Evolutionary conservation across 2,888 invertebrate species (phyloP), one percentile per base, ranked within the genome.

Genomic region (Coelinius sp.): DNA sequence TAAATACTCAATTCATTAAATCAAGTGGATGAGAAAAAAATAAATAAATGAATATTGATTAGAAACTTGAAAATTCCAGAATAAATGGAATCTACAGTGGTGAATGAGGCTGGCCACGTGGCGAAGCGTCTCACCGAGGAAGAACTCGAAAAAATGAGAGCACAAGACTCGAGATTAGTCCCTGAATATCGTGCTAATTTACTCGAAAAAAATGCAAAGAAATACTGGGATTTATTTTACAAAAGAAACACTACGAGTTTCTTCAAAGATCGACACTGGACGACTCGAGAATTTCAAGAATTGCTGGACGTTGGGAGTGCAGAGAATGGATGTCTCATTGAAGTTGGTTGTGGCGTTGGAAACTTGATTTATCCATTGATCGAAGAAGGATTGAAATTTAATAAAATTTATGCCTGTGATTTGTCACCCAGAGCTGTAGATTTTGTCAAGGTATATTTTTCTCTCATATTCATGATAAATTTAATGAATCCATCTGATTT

Each of bases 201-300:
- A 85, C 86, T 97, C 1, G 97, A 98, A 85, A 88, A 88, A 56
- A 93, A 98, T 81, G 95, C 97, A 0, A 93, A 93, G 82, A 94
- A 94, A 74, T 92, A 97, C 84, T 99, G 98, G 98, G 98, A 98
- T 88, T 89, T 97, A 67, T 99, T 99, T 88, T 99, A 98, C 87
- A 98, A 98, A 88, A 90, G 98, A 73, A 98, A 99, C 84, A 95
- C 95, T 81, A 95, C 94, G 0, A 92, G 95, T 80, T 98, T 99
- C 88, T 99, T 98, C 84, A 95, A 95, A 88, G 97, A 98, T 88
- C 91, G 98, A 14, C 97, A 97, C 85, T 99, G 99, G 99, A 98
- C 97, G 0, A 95, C 94, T 74, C 90, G 97, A 83, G 99, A 99
- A 89, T 98, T 99, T 89, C 89, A 92, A 79, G 96, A 97, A 84